These are phyloP conservation scores for Rhodophaea formosa DNA, from an alignment of 2,888 invertebrate species.

Conservation along the genomic window DNA sequence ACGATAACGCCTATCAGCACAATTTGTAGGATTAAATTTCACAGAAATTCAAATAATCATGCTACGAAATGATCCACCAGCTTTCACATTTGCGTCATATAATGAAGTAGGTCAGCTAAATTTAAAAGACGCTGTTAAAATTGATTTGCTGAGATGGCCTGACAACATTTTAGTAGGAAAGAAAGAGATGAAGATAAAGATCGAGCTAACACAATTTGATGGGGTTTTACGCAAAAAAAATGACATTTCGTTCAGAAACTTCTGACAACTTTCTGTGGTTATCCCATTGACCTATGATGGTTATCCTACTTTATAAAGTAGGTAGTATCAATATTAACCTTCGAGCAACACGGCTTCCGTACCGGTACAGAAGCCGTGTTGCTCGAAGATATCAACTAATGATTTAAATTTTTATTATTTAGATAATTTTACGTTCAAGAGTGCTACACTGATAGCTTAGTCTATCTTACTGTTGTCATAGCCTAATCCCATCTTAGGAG, in stretches of 20 bases:
- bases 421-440: too few species aligned
- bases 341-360: too few species aligned
- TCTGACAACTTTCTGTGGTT: neutral
- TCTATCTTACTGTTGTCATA: too few species aligned
- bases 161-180: neutral
- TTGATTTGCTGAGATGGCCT: too few species aligned
- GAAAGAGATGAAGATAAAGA: neutral
- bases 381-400: too few species aligned
- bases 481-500: too few species aligned
- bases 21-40: slow-evolving; percentile 22
- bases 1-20: slow-evolving; percentile 28
- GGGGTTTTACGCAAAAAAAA: neutral
- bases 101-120: neutral
- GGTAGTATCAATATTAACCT: too few species aligned
- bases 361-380: too few species aligned
- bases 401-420: too few species aligned
- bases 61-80: slow-evolving; percentile 20
- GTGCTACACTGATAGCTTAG: too few species aligned
- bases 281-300: too few species aligned
- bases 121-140: neutral
- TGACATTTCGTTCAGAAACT: neutral
- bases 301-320: too few species aligned
- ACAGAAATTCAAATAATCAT: slow-evolving; percentile 26
- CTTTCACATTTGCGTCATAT: slow-evolving; percentile 9
- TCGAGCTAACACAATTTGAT: neutral